phyloP scores from a whole-genome alignment of 2,797 vertebrate species.

The Esox lucius region DNA sequence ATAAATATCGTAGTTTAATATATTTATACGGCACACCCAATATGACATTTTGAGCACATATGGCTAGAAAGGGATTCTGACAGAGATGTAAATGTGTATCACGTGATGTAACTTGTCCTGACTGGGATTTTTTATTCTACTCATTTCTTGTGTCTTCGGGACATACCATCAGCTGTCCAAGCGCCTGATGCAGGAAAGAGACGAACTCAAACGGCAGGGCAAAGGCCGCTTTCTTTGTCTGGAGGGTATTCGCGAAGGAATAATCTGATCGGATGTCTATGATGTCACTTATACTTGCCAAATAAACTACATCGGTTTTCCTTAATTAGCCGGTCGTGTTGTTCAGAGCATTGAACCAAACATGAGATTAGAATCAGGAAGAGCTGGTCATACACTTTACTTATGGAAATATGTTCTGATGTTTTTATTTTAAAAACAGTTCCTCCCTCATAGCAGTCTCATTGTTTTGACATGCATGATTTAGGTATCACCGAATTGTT shows the following conservation, averaged over 20 bases:
- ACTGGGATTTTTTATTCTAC: not conserved
- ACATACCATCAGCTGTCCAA: conserved; percentile 56
- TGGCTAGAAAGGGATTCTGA: not conserved
- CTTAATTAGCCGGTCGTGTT: conserved; percentile 40
- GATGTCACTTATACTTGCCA: conserved; percentile 47
- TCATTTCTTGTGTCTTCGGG: not conserved
- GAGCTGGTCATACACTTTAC: not conserved
- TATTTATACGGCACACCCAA: conserved; percentile 1
- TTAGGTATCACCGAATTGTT: not conserved
- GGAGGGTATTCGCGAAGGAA: conserved; percentile 52
- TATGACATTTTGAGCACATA: not conserved
- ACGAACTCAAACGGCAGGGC: conserved; percentile 48
- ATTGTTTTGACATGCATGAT: not conserved
- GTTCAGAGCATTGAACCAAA: conserved; percentile 32
- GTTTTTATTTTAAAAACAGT: not conserved
- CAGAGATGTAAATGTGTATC: not conserved
- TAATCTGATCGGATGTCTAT: conserved; percentile 42
- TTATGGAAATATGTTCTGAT: conserved; percentile 15
- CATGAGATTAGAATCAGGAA: not conserved
- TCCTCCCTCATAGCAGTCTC: not conserved
- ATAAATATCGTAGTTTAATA: conserved; percentile 21
- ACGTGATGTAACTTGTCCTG: not conserved
- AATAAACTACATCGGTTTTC: not conserved
- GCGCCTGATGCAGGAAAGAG: conserved; percentile 36
- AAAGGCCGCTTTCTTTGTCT: conserved; percentile 61